Evolutionary conservation across 2,797 vertebrate genomes (phyloP).

Genomic region (Malacoctenus gilli): DNA sequence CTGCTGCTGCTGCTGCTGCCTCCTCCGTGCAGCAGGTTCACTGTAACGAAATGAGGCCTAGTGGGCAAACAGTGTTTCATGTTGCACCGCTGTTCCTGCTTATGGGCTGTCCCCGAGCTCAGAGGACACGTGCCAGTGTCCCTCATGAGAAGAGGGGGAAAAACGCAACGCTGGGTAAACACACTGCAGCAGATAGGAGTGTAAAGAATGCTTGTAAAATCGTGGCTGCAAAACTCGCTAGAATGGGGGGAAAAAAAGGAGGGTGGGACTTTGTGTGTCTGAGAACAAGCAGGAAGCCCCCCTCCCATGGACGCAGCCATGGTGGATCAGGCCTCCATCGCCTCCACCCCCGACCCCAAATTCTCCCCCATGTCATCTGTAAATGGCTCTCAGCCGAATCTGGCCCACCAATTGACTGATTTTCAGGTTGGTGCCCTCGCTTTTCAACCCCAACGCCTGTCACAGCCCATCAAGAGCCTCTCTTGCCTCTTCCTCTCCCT

Average conservation of each 20-base stretch:
- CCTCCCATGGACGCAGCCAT: constrained; percentile 3
- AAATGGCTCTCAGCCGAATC: constrained; percentile 54
- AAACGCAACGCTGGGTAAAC: not conserved
- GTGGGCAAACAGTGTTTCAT: constrained; percentile 31
- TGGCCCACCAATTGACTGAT: constrained; percentile 48
- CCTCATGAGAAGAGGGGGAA: not conserved
- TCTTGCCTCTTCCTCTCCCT: constrained; percentile 5
- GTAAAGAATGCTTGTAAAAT: no score
- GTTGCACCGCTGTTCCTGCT: constrained; percentile 20
- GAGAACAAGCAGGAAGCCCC: not conserved
- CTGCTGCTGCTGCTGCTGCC: constrained; percentile 13
- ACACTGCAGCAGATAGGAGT: no score
- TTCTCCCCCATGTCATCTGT: constrained; percentile 31
- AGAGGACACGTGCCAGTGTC: not conserved
- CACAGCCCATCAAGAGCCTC: constrained; percentile 51
- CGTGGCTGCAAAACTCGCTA: not conserved
- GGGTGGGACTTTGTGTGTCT: no score
- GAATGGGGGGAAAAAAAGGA: not conserved
- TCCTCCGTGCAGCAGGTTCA: constrained; percentile 25
- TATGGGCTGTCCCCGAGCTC: constrained; percentile 15
- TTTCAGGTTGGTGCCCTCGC: constrained; percentile 53
- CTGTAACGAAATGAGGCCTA: constrained; percentile 43
- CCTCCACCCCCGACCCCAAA: constrained; percentile 9
- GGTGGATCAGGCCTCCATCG: constrained; percentile 14
- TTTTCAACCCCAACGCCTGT: constrained; percentile 53